Base-by-base conservation (phyloP, 2,113 vertebrate genomes). In the Piprites chloris region DNA sequence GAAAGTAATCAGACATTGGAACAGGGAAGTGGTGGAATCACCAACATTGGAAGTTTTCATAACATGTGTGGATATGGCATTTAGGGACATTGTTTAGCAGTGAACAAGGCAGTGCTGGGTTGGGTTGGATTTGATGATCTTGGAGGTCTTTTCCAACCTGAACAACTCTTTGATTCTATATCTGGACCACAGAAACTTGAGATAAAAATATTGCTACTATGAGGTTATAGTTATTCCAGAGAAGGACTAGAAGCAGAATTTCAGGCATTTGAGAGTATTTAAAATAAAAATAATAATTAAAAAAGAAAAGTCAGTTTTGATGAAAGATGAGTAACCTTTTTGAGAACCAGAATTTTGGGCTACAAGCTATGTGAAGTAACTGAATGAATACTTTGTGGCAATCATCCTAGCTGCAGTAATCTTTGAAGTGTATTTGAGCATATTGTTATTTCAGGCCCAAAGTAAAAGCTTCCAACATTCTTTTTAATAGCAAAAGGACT, bases 101-200 rank as follows among this genome's bases (percentile, higher is more conserved):
- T 39, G 46, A 52, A 46, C 12, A 23, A 12, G 6, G 22, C 14
- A 37, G 55, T 46, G 14, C 11, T 52, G 53, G 5, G 5, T 46
- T 22, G 33, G 2, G 33, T 12, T 61, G 14, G 11, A 68, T 37
- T 52, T 0, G 0, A 27, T 52, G 32, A 12, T 44, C 9, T 26
- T n/a, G n/a, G 21, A 50, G 21, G 18, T 46, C 33, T 69, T 62
- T 37, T 53, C 9, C 74, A 78, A 19, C 14, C 14, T 62, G 47
- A 24, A 53, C 15, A 24, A 16, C 8, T n/a, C n/a, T 61, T 19
- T 19, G 28, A 28, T 16, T 53, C 22, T 69, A 12, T 53, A 58
- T 49, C 6, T 35, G 15, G 68, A 41, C 72, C 56, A 41, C 16
- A 53, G 14, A 74, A 69, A 61, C 12, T 6, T 62, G 52, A 95